Conservation (phyloP, 2,797 vertebrate species). For the Rhadinocentrus ornatus region DNA sequence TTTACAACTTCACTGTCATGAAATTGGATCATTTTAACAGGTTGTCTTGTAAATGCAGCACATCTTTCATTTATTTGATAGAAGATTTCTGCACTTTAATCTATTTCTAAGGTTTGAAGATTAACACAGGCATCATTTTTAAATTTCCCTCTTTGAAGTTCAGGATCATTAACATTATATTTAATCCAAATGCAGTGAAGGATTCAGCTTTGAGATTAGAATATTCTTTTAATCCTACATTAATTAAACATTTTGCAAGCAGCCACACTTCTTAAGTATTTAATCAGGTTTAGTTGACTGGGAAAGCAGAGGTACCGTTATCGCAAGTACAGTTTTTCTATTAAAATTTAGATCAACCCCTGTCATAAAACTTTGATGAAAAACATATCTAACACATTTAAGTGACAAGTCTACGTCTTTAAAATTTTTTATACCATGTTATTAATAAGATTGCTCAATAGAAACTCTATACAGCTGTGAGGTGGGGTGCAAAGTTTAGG, state of each 20-base stretch:
- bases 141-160: background rate
- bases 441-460: too few species aligned
- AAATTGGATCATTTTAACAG: background rate
- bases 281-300: slow-evolving; percentile 6
- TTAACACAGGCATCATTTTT: background rate
- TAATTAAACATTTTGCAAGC: slow-evolving; percentile 2
- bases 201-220: background rate
- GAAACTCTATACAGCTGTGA: too few species aligned
- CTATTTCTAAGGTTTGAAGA: background rate
- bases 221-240: slow-evolving; percentile 1
- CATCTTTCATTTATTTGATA: too few species aligned
- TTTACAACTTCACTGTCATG: background rate
- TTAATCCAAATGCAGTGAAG: slow-evolving; percentile 7
- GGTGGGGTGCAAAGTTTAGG: too few species aligned
- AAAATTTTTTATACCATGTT: background rate
- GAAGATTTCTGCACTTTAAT: background rate
- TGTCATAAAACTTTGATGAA: slow-evolving; percentile 7
- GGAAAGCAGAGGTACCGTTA: background rate
- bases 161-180: background rate
- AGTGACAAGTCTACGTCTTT: background rate
- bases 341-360: slow-evolving; percentile 7
- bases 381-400: slow-evolving; percentile 4
- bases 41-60: background rate
- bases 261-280: slow-evolving; percentile 15
- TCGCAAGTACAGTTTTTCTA: background rate